These are phyloP conservation scores for Glaucopsyche alexis DNA, from an alignment of 2,888 invertebrate species.

Conservation along the genomic window DNA sequence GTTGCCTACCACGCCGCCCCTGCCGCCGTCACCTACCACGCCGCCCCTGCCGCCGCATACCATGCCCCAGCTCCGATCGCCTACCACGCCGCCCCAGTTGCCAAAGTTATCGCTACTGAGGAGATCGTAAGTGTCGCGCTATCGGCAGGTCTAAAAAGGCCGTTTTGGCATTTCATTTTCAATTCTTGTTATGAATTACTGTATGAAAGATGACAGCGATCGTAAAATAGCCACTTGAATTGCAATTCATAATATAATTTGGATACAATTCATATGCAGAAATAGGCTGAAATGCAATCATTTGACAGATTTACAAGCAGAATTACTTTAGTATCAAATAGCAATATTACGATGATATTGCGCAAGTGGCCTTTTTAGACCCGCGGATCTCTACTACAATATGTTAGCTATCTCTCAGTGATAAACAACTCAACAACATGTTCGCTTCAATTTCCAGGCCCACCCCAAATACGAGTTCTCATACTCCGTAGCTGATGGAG, in stretches of 20 bases:
- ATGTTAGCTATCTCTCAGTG: not conserved
- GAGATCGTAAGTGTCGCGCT: slow-evolving; percentile 42
- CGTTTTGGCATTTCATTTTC: too few relatives aligned
- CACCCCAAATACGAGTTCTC: slow-evolving; percentile 67
- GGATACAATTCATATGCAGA: too few relatives aligned
- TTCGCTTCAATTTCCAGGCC: slow-evolving; percentile 41
- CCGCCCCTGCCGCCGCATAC: slow-evolving; percentile 43
- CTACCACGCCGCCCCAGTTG: slow-evolving; percentile 44
- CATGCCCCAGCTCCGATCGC: slow-evolving; percentile 44
- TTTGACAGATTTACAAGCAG: too few relatives aligned
- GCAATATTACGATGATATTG: too few relatives aligned
- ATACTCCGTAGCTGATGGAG: slow-evolving; percentile 74
- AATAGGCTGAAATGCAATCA: too few relatives aligned
- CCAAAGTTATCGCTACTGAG: slow-evolving; percentile 44
- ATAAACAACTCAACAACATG: not conserved
- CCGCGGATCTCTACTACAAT: not conserved
- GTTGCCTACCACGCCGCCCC: slow-evolving; percentile 52
- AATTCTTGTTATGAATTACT: too few relatives aligned
- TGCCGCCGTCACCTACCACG: slow-evolving; percentile 41
- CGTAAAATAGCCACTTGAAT: too few relatives aligned
- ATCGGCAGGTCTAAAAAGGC: too few relatives aligned
- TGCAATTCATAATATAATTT: too few relatives aligned
- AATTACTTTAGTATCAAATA: too few relatives aligned
- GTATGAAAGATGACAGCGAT: too few relatives aligned
- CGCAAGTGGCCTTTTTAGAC: too few relatives aligned